A percentile compares a stretch with the other conserved stretches of the same genome.
Conservation (phyloP, 1,140 invertebrate genomes). For the Leptinotarsa defecta region DNA sequence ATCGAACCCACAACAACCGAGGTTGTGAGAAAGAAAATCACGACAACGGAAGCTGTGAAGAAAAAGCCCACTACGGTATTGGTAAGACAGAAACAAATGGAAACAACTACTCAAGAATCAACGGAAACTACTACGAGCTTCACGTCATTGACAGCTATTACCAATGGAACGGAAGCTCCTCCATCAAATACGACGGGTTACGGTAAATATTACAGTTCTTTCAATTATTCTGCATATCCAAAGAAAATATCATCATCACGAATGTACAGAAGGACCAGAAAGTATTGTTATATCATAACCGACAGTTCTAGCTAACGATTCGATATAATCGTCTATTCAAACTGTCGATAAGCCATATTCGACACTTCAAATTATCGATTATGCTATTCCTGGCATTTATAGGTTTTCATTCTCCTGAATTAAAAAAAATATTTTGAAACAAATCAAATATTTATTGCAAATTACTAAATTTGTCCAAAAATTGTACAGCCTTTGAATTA, state of each 20-base stretch:
- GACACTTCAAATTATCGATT: too few relatives aligned
- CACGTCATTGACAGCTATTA: background rate
- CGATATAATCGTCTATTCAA: background rate
- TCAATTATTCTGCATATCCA: too few relatives aligned
- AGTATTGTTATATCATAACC: too few relatives aligned
- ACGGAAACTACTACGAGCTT: conserved; percentile 2
- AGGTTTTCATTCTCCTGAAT: too few relatives aligned
- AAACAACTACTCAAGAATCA: conserved; percentile 21
- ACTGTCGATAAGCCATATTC: background rate
- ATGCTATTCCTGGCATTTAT: too few relatives aligned
- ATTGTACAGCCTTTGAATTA: too few relatives aligned
- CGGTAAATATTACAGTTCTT: conserved; percentile 22
- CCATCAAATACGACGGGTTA: conserved; percentile 29
- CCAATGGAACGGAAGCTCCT: background rate
- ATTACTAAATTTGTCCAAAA: too few relatives aligned
- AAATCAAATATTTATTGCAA: too few relatives aligned
- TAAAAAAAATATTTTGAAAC: too few relatives aligned
- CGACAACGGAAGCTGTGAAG: conserved; percentile 12
- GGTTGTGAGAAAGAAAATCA: background rate
- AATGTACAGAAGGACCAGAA: too few relatives aligned
- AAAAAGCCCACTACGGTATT: background rate
- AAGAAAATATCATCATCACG: too few relatives aligned
- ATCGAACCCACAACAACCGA: conserved; percentile 15
- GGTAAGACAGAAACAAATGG: conserved; percentile 12
- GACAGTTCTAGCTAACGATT: too few relatives aligned